Evolutionary conservation across 2,888 invertebrate species (phyloP).

Genomic region (Spodoptera littoralis): DNA sequence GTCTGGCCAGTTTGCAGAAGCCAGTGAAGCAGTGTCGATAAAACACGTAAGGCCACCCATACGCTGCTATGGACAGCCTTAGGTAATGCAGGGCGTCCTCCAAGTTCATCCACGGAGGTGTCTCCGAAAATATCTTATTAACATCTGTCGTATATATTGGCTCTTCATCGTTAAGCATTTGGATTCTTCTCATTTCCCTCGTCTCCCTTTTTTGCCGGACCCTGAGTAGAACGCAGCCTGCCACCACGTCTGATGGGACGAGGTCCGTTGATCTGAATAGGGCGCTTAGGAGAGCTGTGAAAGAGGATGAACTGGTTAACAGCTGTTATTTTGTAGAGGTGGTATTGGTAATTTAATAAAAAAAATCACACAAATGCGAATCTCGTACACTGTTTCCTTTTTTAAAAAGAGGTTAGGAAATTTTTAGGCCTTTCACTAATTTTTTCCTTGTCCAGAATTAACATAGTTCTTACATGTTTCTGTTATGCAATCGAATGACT

Average conservation of each 20-base stretch:
- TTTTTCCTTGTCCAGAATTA: no score
- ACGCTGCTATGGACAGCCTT: slow-evolving; percentile 94
- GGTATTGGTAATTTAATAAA: no score
- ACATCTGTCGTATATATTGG: slow-evolving; percentile 91
- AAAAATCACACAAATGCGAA: no score
- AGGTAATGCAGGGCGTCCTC: slow-evolving; percentile 93
- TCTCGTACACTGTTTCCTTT: no score
- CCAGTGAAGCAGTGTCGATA: slow-evolving; percentile 93
- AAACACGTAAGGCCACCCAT: slow-evolving; percentile 96
- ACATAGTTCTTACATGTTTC: no score
- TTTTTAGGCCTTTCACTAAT: no score
- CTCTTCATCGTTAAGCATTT: slow-evolving; percentile 90
- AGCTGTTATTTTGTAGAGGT: neutral
- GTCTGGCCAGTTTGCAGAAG: slow-evolving; percentile 91
- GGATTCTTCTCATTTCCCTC: slow-evolving; percentile 91
- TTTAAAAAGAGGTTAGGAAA: no score
- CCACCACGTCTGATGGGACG: slow-evolving; percentile 96
- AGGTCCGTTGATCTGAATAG: slow-evolving; percentile 95
- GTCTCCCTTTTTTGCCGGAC: slow-evolving; percentile 93
- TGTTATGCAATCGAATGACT: no score
- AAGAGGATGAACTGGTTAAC: slow-evolving; percentile 7
- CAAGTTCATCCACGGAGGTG: slow-evolving; percentile 94
- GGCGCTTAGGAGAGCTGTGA: slow-evolving; percentile 92
- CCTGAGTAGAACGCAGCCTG: slow-evolving; percentile 95
- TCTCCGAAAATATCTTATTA: slow-evolving; percentile 89